phyloP scores from a whole-genome alignment of 1,140 invertebrate genomes.

The Acromyrmex echinatior region DNA sequence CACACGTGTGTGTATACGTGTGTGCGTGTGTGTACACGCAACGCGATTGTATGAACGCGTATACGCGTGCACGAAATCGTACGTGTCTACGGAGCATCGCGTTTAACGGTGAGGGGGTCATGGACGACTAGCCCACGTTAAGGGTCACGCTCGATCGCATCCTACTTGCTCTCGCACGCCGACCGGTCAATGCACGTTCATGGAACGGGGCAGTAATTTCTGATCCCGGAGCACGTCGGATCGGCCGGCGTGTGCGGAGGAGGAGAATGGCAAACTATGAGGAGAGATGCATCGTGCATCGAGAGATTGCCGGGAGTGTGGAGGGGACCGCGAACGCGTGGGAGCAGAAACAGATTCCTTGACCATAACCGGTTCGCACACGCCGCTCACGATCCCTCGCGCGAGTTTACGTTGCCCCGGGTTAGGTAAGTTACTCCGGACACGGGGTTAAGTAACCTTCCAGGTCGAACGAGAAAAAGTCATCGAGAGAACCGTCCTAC shows the following conservation, averaged over 20 bases:
- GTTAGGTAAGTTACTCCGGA: slow-evolving; percentile 70
- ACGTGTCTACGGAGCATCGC: slow-evolving; percentile 44
- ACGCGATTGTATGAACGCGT: slow-evolving; percentile 10
- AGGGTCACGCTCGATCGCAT: slow-evolving; percentile 82
- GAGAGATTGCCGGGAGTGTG: slow-evolving; percentile 15
- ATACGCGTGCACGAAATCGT: slow-evolving; percentile 41
- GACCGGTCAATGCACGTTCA: slow-evolving; percentile 81
- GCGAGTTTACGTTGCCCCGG: slow-evolving; percentile 72
- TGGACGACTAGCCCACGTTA: slow-evolving; percentile 82
- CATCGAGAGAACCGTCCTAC: slow-evolving; percentile 61
- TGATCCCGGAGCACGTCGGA: slow-evolving; percentile 78
- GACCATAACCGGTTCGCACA: slow-evolving; percentile 80
- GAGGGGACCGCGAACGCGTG: slow-evolving; percentile 75
- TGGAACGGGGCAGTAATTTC: slow-evolving; percentile 81
- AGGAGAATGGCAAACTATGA: slow-evolving; percentile 61
- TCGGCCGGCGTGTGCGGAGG: slow-evolving; percentile 74
- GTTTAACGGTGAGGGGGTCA: slow-evolving; percentile 78
- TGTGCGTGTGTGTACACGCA: neutral
- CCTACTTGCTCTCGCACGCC: slow-evolving; percentile 78
- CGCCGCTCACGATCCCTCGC: slow-evolving; percentile 54
- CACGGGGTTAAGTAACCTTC: slow-evolving; percentile 73
- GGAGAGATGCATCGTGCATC: slow-evolving; percentile 65
- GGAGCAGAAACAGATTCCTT: slow-evolving; percentile 83
- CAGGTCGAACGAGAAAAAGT: slow-evolving; percentile 72
- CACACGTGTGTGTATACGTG: too few species aligned